Conservation (phyloP, 2,797 vertebrate species). For the Anisognathus igniventris region DNA sequence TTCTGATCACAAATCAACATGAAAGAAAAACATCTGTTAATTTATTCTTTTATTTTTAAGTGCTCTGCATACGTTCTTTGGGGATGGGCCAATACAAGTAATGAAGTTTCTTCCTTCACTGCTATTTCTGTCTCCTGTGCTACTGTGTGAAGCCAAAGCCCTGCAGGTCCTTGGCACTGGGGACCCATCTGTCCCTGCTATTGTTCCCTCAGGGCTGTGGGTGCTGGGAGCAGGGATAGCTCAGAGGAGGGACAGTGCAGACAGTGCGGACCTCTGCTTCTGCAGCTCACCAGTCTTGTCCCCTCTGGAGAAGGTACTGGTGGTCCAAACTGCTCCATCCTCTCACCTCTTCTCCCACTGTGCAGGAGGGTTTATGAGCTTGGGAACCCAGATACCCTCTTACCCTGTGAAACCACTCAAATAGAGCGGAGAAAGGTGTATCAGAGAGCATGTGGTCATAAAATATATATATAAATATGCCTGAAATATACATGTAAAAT, state of each 20-base stretch:
- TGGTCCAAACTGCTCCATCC: neutral
- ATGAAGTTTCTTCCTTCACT: neutral
- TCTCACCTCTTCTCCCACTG: neutral
- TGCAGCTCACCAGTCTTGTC: neutral
- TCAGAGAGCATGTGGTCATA: neutral
- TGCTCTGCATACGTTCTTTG: neutral
- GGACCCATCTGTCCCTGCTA: neutral
- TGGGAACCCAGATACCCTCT: accelerated
- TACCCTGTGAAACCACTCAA: neutral
- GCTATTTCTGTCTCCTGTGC: neutral
- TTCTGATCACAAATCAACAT: neutral
- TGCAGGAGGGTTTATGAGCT: neutral
- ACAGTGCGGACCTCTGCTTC: accelerated
- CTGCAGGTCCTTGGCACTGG: neutral
- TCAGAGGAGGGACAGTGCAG: accelerated
- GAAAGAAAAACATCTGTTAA: neutral
- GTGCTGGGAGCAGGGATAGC: neutral
- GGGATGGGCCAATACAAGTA: neutral
- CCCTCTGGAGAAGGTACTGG: accelerated
- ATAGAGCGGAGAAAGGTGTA: neutral
- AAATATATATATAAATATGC: neutral
- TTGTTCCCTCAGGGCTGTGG: accelerated
- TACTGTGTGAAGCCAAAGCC: neutral
- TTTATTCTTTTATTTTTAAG: neutral
- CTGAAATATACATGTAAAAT: neutral